Conservation (phyloP, 2,888 invertebrate genomes). For the Meandrusa payeni region DNA sequence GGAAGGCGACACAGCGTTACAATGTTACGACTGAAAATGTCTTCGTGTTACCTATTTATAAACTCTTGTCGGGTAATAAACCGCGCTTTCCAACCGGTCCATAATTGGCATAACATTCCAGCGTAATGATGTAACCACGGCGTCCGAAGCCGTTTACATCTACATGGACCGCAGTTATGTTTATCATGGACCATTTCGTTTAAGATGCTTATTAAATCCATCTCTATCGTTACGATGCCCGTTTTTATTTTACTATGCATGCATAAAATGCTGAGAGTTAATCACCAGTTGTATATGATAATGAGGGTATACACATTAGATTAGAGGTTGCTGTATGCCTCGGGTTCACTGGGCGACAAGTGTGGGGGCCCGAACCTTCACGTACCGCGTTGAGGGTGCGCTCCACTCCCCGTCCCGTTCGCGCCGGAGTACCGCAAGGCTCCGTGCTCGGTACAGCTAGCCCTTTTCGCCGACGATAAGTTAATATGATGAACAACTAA, state of each 20-base stretch:
- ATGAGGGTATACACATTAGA: too few species aligned
- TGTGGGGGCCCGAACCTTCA: too few species aligned
- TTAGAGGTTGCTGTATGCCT: too few species aligned
- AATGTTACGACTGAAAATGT: slow-evolving; percentile 14
- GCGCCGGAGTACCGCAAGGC: too few species aligned
- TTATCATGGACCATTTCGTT: slow-evolving; percentile 34
- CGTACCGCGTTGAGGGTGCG: too few species aligned
- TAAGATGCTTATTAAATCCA: slow-evolving; percentile 11
- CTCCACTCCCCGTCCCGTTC: too few species aligned
- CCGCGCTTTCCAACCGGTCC: slow-evolving; percentile 33
- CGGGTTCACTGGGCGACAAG: too few species aligned
- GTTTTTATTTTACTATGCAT: slow-evolving; percentile 24
- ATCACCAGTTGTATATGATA: not conserved
- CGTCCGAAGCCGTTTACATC: slow-evolving; percentile 35
- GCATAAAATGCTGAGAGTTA: slow-evolving; percentile 8
- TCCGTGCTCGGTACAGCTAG: too few species aligned
- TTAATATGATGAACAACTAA: too few species aligned
- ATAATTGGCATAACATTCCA: slow-evolving; percentile 59
- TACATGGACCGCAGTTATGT: slow-evolving; percentile 35
- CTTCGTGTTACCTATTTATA: slow-evolving; percentile 24
- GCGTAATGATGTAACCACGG: slow-evolving; percentile 45
- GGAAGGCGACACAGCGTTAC: too few species aligned
- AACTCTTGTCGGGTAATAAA: slow-evolving; percentile 35
- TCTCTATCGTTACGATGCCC: slow-evolving; percentile 19
- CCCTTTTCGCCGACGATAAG: too few species aligned